Evolutionary conservation across 2,888 invertebrate species (phyloP).

Genomic region (Agrotis clavis): DNA sequence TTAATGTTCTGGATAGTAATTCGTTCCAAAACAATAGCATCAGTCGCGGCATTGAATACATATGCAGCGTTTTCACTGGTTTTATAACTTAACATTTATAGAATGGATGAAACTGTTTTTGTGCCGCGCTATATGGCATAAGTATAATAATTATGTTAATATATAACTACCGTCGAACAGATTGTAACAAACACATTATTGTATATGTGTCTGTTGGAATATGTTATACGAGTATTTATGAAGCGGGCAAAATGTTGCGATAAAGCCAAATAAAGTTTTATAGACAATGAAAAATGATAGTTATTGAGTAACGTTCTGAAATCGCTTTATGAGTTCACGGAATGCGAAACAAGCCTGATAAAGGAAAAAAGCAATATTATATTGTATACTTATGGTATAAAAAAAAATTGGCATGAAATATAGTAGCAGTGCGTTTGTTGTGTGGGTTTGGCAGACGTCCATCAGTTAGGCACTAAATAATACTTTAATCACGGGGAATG

Average conservation of each 20-base stretch:
- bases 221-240: conserved; percentile 21
- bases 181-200: conserved; percentile 36
- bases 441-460: conserved; percentile 79
- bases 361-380: conserved; percentile 49
- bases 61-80: conserved; percentile 55
- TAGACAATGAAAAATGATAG: conserved; percentile 42
- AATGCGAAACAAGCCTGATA: conserved; percentile 40
- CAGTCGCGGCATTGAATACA: conserved; percentile 66
- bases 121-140: conserved; percentile 27
- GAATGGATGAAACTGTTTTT: conserved; percentile 49
- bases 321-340: conserved; percentile 23
- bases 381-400: conserved; percentile 49
- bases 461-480: conserved; percentile 76
- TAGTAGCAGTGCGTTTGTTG: conserved; percentile 72
- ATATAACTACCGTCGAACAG: conserved; percentile 39
- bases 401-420: conserved; percentile 74
- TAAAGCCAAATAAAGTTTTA: conserved; percentile 37
- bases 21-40: conserved; percentile 78
- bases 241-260: conserved; percentile 12
- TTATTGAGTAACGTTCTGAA: conserved; percentile 40
- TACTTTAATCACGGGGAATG: conserved; percentile 29
- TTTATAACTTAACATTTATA: conserved; percentile 50
- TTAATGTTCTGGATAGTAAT: conserved; percentile 79
- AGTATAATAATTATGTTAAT: conserved; percentile 51
- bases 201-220: conserved; percentile 41